Conservation (phyloP, 2,888 invertebrate genomes). For the Scelioninae gen. 1 region DNA sequence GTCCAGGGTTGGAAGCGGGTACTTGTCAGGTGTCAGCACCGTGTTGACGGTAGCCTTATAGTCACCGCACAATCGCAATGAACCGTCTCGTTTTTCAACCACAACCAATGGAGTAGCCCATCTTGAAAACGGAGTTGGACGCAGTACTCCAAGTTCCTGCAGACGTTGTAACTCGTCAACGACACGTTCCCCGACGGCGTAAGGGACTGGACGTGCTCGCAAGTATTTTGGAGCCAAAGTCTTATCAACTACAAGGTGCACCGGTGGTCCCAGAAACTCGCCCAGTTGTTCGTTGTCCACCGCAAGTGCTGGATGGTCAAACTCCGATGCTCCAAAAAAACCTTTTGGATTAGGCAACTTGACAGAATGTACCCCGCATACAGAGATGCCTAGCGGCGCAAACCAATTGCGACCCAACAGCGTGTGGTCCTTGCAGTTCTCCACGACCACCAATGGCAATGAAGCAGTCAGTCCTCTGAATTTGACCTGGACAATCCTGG, state of each 20-base stretch:
- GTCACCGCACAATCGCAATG: slow-evolving; percentile 21
- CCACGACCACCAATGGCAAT: background rate
- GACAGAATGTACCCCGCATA: slow-evolving; percentile 68
- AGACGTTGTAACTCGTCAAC: background rate
- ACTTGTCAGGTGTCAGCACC: slow-evolving; percentile 7
- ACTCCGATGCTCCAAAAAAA: too few relatives aligned
- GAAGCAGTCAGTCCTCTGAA: slow-evolving; percentile 3
- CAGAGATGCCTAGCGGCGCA: background rate
- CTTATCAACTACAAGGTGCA: background rate
- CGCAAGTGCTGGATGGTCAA: background rate
- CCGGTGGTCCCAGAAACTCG: background rate
- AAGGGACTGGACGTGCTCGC: slow-evolving; percentile 5
- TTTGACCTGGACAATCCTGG: slow-evolving; percentile 5
- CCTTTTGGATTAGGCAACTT: too few relatives aligned
- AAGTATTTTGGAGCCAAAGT: background rate
- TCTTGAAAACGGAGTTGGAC: slow-evolving; percentile 2
- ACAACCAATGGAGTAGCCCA: slow-evolving; percentile 37
- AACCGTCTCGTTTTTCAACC: slow-evolving; percentile 7
- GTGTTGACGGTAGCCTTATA: slow-evolving; percentile 26
- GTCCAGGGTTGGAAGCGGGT: slow-evolving; percentile 16
- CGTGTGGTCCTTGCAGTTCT: slow-evolving; percentile 1
- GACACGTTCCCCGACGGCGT: background rate
- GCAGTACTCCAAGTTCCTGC: background rate
- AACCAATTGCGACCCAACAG: slow-evolving; percentile 7
- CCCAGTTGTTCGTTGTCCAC: too few relatives aligned